Conservation (phyloP, 2,888 invertebrate genomes). For the Artemia sp. region DNA sequence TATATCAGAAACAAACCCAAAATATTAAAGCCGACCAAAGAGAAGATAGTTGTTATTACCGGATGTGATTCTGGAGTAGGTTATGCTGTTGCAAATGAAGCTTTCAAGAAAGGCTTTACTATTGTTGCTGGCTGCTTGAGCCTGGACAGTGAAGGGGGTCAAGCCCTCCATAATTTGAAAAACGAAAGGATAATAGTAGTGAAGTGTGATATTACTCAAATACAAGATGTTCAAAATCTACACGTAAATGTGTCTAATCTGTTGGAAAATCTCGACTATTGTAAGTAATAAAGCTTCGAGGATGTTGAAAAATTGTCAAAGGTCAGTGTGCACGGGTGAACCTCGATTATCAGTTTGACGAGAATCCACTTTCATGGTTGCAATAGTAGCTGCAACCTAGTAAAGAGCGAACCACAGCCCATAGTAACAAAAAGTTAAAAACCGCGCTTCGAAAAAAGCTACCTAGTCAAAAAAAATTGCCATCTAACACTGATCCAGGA, state of each 20-base stretch:
- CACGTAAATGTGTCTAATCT: slow-evolving; percentile 37
- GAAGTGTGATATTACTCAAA: slow-evolving; percentile 48
- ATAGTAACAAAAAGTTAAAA: too few species aligned
- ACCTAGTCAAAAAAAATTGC: too few species aligned
- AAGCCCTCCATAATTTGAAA: slow-evolving; percentile 33
- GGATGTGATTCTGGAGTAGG: slow-evolving; percentile 77
- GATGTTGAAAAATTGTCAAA: too few species aligned
- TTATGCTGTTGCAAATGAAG: slow-evolving; percentile 47
- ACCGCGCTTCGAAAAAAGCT: too few species aligned
- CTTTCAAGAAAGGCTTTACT: slow-evolving; percentile 45
- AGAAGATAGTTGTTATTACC: slow-evolving; percentile 41
- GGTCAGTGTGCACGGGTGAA: too few species aligned
- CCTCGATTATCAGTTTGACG: too few species aligned
- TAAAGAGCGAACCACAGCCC: too few species aligned
- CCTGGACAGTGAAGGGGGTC: slow-evolving; percentile 43
- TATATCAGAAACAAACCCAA: too few species aligned
- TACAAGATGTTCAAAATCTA: slow-evolving; percentile 40
- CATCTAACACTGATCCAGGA: too few species aligned
- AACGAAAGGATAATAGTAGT: slow-evolving; percentile 35
- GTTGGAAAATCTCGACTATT: slow-evolving; percentile 36
- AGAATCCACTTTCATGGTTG: too few species aligned
- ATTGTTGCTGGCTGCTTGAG: slow-evolving; percentile 60
- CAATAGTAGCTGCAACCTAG: too few species aligned
- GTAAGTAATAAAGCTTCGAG: slow-evolving; percentile 33
- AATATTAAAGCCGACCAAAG: neutral